These are phyloP conservation scores for Eupithecia vulgata DNA, from an alignment of 2,888 invertebrate species.

Conservation along the genomic window DNA sequence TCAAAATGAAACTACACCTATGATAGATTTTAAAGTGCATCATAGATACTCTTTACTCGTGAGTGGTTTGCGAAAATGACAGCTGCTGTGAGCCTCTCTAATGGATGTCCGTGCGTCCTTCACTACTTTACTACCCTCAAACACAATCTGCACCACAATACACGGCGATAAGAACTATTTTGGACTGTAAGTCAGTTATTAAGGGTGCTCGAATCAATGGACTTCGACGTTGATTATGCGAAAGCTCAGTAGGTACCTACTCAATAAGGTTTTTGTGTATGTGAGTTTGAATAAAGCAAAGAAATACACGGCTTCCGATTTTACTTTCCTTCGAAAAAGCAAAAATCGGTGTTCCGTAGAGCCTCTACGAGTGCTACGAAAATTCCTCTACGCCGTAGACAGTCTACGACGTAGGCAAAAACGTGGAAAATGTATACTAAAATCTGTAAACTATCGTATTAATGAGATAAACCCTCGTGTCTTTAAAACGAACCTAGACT, in stretches of 20 bases:
- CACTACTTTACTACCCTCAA: constrained; percentile 30
- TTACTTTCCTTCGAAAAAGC: neutral
- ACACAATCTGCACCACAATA: constrained; percentile 39
- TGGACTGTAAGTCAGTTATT: constrained; percentile 25
- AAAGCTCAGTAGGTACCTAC: constrained; percentile 27
- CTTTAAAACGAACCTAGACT: constrained; percentile 48
- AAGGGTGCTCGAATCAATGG: constrained; percentile 33
- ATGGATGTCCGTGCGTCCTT: constrained; percentile 58
- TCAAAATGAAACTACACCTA: constrained; percentile 9
- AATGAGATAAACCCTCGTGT: constrained; percentile 26
- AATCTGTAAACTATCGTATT: constrained; percentile 12
- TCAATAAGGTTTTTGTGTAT: constrained; percentile 9
- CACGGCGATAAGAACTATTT: constrained; percentile 32
- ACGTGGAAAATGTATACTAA: neutral
- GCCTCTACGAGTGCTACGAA: constrained; percentile 29
- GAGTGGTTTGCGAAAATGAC: constrained; percentile 65
- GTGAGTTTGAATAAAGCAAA: neutral
- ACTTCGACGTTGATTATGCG: constrained; percentile 38
- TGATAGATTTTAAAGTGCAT: constrained; percentile 27
- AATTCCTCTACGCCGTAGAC: constrained; percentile 30
- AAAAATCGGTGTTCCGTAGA: constrained; percentile 24
- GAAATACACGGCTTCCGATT: neutral
- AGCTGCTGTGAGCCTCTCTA: constrained; percentile 63
- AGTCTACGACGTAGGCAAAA: constrained; percentile 24
- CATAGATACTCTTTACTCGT: constrained; percentile 15